These are phyloP conservation scores for Rhipidura dahli DNA, from an alignment of 2,113 vertebrate species.

Conservation along the genomic window DNA sequence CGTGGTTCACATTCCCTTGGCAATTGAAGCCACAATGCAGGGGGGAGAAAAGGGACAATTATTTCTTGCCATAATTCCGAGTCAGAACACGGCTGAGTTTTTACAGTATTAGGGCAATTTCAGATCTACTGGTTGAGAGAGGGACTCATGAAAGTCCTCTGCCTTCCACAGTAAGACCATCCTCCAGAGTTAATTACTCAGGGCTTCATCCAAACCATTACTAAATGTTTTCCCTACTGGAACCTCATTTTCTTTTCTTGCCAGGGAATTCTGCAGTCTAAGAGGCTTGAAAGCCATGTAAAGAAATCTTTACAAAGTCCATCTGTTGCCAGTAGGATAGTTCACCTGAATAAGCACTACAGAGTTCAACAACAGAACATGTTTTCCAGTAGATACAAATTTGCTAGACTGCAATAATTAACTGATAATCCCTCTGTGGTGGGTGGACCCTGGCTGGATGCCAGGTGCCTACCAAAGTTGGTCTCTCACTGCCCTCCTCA, in stretches of 20 bases:
- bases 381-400: neutral
- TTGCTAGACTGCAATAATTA: neutral
- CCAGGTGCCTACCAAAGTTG: neutral
- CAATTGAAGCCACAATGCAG: neutral
- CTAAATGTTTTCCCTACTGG: neutral
- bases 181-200: neutral
- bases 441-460: neutral
- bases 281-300: neutral
- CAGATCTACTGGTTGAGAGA: neutral
- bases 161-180: neutral
- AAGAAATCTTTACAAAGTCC: neutral
- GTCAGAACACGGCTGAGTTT: neutral
- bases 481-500: neutral
- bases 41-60: accelerated
- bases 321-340: neutral
- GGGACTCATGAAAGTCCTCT: neutral
- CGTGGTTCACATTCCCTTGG: neutral
- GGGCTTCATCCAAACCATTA: neutral
- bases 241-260: neutral
- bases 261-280: neutral
- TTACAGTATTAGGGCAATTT: neutral
- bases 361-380: neutral
- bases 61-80: neutral
- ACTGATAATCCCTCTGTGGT: neutral
- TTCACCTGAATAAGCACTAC: neutral